Percentiles rank a stretch among this genome's conserved stretches.
phyloP scores from a whole-genome alignment of 64 coral and sea anemone species.

The Montipora capricornis region DNA sequence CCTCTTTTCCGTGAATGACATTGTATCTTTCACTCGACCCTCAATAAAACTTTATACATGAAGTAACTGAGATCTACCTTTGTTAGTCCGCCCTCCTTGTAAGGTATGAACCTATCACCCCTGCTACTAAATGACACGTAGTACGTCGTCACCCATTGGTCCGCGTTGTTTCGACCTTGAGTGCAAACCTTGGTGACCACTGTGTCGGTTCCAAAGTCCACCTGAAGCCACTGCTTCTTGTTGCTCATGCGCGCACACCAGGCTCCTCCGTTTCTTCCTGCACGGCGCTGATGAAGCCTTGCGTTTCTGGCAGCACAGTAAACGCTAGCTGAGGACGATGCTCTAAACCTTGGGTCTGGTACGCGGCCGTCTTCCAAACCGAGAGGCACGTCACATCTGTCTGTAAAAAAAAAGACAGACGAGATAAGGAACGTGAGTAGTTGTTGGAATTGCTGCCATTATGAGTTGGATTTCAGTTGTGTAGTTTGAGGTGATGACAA shows the following conservation, averaged over 20 bases:
- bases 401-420: constrained; percentile 4
- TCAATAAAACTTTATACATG: too few relatives aligned
- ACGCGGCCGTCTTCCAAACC: constrained; percentile 45
- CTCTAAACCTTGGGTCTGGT: constrained; percentile 44
- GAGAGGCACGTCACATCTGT: constrained; percentile 61
- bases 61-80: constrained; percentile 23
- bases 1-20: too few relatives aligned
- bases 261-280: constrained; percentile 41
- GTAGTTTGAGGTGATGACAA: too few relatives aligned
- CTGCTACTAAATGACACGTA: constrained; percentile 63
- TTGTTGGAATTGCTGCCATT: too few relatives aligned
- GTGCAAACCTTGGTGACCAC: constrained; percentile 37
- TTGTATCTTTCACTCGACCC: too few relatives aligned
- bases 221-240: constrained; percentile 63
- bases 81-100: constrained; percentile 16
- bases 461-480: too few relatives aligned
- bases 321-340: constrained; percentile 23
- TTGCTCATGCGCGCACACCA: constrained; percentile 55
- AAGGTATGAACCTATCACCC: constrained; percentile 59
- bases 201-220: constrained; percentile 63
- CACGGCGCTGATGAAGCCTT: constrained; percentile 38
- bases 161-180: constrained; percentile 63
- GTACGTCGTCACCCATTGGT: constrained; percentile 74
- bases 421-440: background rate
- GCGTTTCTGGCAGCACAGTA: constrained; percentile 42